Conservation (phyloP, 2,888 invertebrate species). For the Chloromyia formosa region DNA sequence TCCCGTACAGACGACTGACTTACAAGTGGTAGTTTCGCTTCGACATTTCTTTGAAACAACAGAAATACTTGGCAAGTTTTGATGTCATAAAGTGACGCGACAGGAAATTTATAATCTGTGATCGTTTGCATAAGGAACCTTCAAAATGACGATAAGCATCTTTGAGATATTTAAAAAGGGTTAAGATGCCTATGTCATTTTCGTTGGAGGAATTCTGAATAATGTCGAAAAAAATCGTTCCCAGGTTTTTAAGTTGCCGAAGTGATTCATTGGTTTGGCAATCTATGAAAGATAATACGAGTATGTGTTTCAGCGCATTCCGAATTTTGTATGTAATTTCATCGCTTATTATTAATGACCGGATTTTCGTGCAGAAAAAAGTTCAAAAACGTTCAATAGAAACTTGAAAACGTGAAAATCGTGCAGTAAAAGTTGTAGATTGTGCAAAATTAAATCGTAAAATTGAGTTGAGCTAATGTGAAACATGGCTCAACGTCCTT, state of each 20-base stretch:
- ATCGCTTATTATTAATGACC: too few relatives aligned
- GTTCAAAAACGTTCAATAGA: too few relatives aligned
- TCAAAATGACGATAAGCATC: constrained; percentile 20
- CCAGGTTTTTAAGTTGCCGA: background rate
- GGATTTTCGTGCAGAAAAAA: too few relatives aligned
- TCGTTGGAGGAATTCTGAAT: background rate
- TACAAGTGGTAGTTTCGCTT: background rate
- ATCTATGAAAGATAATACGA: too few relatives aligned
- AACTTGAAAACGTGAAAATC: too few relatives aligned
- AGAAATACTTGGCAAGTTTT: background rate
- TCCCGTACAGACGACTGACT: constrained; percentile 17
- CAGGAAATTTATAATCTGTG: constrained; percentile 39
- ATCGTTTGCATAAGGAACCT: constrained; percentile 22
- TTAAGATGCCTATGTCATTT: background rate
- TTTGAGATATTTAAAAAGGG: constrained; percentile 3
- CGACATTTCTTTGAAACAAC: background rate
- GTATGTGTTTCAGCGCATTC: too few relatives aligned
- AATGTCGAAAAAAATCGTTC: background rate
- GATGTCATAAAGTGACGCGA: constrained; percentile 14
- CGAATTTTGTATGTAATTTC: too few relatives aligned
- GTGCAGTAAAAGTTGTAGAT: too few relatives aligned
- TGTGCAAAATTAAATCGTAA: too few relatives aligned
- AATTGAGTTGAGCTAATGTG: too few relatives aligned
- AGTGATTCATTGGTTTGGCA: background rate
- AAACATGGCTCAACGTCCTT: too few relatives aligned